phyloP scores from a whole-genome alignment of 2,797 vertebrate genomes.

The Melanotaenia parkinsoni region DNA sequence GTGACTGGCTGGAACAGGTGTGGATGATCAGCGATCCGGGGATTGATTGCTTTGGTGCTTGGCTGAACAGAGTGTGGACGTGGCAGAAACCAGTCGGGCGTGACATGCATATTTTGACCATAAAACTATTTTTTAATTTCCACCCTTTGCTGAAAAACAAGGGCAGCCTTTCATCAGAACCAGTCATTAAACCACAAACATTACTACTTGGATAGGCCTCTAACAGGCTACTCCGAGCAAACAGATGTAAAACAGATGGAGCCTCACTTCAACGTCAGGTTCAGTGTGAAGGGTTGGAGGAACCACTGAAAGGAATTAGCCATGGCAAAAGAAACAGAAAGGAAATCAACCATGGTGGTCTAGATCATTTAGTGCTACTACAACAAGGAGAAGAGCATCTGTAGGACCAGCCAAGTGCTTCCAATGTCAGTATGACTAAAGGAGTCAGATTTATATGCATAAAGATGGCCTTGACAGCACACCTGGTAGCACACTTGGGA shows the following conservation, averaged over 20 bases:
- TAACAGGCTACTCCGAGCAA: slow-evolving; percentile 30
- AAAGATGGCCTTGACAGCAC: slow-evolving; percentile 52
- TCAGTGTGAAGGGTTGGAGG: slow-evolving; percentile 41
- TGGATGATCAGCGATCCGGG: no score
- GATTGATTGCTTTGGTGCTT: no score
- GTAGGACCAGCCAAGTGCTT: slow-evolving; percentile 35
- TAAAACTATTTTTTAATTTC: no score
- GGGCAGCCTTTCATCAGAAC: slow-evolving; percentile 31
- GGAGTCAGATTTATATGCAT: slow-evolving; percentile 36
- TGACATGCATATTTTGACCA: no score
- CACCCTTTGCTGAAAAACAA: slow-evolving; percentile 28
- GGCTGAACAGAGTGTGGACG: no score
- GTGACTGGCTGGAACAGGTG: no score
- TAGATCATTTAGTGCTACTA: slow-evolving; percentile 68
- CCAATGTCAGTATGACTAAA: slow-evolving; percentile 43
- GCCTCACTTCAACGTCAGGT: slow-evolving; percentile 33
- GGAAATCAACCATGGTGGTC: slow-evolving; percentile 65
- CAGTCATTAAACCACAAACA: slow-evolving; percentile 20
- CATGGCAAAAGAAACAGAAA: slow-evolving; percentile 60
- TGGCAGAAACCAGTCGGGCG: no score
- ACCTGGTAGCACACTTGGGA: slow-evolving; percentile 33
- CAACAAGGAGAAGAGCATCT: slow-evolving; percentile 51
- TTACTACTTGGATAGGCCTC: slow-evolving; percentile 31
- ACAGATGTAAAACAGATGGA: slow-evolving; percentile 37
- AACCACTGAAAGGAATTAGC: slow-evolving; percentile 48